Conservation (phyloP, 2,888 invertebrate species). For the Parochlus steinenii region DNA sequence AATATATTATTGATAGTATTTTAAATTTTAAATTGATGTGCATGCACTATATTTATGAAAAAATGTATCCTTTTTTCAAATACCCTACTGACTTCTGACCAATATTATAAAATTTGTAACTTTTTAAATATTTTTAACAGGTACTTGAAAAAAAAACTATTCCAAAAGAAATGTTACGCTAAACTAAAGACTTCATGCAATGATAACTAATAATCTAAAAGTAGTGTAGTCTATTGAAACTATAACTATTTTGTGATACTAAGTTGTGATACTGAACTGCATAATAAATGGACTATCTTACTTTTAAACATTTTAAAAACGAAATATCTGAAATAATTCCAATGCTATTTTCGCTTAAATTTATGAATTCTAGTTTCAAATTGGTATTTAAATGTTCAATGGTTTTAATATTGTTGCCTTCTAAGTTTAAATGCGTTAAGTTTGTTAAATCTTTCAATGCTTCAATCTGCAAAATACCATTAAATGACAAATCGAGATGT, state of each 20-base stretch:
- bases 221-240: no score
- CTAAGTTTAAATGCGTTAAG: conserved; percentile 64
- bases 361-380: conserved; percentile 62
- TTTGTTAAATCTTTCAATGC: conserved; percentile 71
- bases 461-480: conserved; percentile 77
- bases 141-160: no score
- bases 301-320: conserved; percentile 65
- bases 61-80: no score
- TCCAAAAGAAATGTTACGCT: no score
- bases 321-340: conserved; percentile 72
- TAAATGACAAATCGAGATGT: conserved; percentile 68
- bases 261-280: not conserved
- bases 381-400: conserved; percentile 78
- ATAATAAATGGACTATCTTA: conserved; percentile 27
- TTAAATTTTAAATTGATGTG: not conserved
- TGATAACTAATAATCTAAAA: no score
- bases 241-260: no score
- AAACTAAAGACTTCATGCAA: no score
- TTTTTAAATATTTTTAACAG: no score
- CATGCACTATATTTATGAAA: no score
- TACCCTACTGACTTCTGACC: no score
- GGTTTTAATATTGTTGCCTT: conserved; percentile 84
- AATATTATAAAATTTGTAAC: no score
- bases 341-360: conserved; percentile 80
- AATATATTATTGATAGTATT: conserved; percentile 1